phyloP scores from a whole-genome alignment of 2,797 vertebrate genomes.

The Sebastiscus tertius region DNA sequence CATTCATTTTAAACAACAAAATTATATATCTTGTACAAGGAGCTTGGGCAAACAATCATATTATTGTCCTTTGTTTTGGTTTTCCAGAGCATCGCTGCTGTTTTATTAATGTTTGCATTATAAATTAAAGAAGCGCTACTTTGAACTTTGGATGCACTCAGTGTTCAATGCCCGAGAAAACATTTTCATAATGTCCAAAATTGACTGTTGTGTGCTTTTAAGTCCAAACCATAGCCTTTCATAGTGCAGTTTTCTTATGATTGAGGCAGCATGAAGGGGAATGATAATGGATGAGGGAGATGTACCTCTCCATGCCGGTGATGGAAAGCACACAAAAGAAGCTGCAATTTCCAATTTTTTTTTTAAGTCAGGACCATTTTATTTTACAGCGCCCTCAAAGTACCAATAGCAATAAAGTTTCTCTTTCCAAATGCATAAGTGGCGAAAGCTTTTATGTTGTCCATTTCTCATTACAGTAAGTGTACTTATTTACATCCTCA shows the following conservation, averaged over 20 bases:
- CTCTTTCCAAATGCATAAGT: background rate
- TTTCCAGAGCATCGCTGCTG: constrained; percentile 19
- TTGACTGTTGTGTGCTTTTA: constrained; percentile 15
- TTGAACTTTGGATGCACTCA: constrained; percentile 50
- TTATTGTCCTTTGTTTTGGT: constrained; percentile 33
- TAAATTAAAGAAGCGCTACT: constrained; percentile 43
- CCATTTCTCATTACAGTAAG: constrained; percentile 7
- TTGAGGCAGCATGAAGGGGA: constrained; percentile 10
- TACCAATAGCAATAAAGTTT: background rate
- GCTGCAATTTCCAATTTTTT: background rate
- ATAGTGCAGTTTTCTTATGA: constrained; percentile 8
- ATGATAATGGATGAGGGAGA: constrained; percentile 13
- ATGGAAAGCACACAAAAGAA: constrained; percentile 30
- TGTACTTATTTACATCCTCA: constrained; percentile 9
- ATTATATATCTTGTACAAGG: background rate
- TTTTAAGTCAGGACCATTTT: constrained; percentile 7
- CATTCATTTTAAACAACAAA: constrained; percentile 26
- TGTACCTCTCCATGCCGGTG: background rate
- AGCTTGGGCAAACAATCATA: constrained; percentile 14
- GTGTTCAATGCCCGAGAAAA: constrained; percentile 10
- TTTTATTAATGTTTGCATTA: constrained; percentile 65
- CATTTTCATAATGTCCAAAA: constrained; percentile 13
- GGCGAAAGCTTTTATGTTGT: constrained; percentile 22
- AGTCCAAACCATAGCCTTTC: constrained; percentile 13
- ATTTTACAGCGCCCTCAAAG: constrained; percentile 6